Evolutionary conservation across 2,888 invertebrate genomes (phyloP), one percentile per base, ranked within the genome.

Genomic region (Drosophila borealis): DNA sequence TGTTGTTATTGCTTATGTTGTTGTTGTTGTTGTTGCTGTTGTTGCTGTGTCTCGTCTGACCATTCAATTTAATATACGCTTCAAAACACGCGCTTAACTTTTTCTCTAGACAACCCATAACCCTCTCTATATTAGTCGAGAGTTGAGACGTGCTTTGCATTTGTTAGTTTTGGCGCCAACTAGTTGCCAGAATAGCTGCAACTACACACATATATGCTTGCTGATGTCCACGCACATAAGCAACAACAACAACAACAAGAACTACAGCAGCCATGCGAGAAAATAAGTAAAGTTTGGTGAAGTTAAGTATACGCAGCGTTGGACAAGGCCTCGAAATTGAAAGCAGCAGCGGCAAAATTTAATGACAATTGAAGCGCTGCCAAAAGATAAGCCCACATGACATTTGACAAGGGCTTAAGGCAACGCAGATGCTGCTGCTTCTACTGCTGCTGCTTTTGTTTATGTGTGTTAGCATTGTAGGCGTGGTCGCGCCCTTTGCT

Each of bases 351-450:
- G 36, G 54, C 65, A 63, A 62, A 77, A 50, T 73, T 64, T 68
- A 73, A 77, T 67, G 72, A 45, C 72, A 77, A 77, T 72, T 64
- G 77, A 77, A 61, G 64, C 77, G 59, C 42, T 72, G 77, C 80
- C 76, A 66, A 61, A 53, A 62, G 59, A 37, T 59, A 74, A 74
- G 33, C 76, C 66, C 74, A 73, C 74, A 79, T 77, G 82, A 77
- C 82, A 79, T 81, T 87, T 84, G 88, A 87, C 85, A 87, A 68
- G 88, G 85, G 79, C 84, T 87, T 78, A 76, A 69, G 62, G 55
- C 66, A 51, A 56, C 65, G 66, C 84, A 75, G 84, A 66, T 71
- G 78, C 19, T 34, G 36, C 29, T 51, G 39, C 44, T 45, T 45
- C 25, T 68, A 69, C 39, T 29, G 36, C 29, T 51, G 19, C 48